Base-by-base conservation (phyloP, 1,140 invertebrate species). In the Ylistrum balloti region DNA sequence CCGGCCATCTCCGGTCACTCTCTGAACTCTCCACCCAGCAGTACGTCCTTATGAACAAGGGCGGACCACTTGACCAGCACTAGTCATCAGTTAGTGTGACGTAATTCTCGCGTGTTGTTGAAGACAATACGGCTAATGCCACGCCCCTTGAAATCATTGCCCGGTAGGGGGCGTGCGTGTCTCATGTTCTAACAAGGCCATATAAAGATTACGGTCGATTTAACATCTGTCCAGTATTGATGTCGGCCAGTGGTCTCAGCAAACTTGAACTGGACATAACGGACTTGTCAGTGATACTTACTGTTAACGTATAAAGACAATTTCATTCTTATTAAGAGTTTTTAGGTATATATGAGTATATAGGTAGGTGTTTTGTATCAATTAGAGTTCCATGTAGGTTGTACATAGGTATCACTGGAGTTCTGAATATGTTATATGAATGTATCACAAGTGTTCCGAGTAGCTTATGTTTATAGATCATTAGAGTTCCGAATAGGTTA, bases 141-240 rank as follows among this genome's bases (percentile, higher is more conserved):
- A 74, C 56, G n/a, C 56, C 56, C 22, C 22, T n/a, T 74, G 56
- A 74, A 74, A 74, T 74, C 2, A 17, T 74, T n/a, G 56, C 56
- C n/a, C 56, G 56, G 22, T 11, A 74, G 56, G 56, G 56, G 56
- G n/a, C n/a, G 22, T 74, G 22, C 22, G 22, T 74, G 56, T 74
- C 56, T 74, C 56, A 74, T 28, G 56, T 74, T 74, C 41, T 45
- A 45, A 45, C 17, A 45, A 45, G 11, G 5, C 56, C 56, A 74
- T 17, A 74, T 74, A 74, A 74, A 74, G 56, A 74, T 28, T 74
- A 74, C 56, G 56, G 56, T 74, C 56, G 41, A 45, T 17, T 74
- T 74, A 74, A 74, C 56, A 74, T 74, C 56, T 74, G 56, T 74
- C 56, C 22, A 74, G 5, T 74, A 17, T 74, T 28, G 56, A 45